Evolutionary conservation across 2,113 vertebrate genomes (phyloP).

Genomic region (Laticauda laticaudata): DNA sequence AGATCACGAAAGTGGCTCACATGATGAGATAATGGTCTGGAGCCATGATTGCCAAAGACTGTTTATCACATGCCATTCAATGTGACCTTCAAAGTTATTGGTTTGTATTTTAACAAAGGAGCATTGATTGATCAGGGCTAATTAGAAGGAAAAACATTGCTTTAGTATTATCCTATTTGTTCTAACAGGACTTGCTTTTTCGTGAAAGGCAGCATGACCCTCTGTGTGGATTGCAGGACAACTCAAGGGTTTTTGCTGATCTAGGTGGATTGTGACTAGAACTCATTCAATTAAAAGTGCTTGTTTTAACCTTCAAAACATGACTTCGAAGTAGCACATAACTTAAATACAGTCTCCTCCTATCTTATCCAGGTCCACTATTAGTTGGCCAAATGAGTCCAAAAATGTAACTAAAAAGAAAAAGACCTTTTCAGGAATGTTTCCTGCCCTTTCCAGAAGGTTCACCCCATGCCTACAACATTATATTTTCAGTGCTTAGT

Average conservation of each 20-base stretch:
- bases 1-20: neutral
- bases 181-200: slow-evolving; percentile 8
- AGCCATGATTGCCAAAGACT: neutral
- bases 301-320: neutral
- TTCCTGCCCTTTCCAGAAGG: neutral
- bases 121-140: neutral
- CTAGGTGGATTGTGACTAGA: neutral
- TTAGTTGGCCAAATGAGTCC: neutral
- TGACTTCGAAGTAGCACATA: neutral
- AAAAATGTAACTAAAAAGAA: neutral
- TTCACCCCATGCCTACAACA: neutral
- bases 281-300: neutral
- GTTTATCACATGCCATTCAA: slow-evolving; percentile 18
- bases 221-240: neutral
- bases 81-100: slow-evolving; percentile 1
- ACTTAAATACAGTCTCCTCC: neutral
- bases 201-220: neutral
- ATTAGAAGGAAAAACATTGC: neutral
- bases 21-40: neutral
- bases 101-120: slow-evolving; percentile 25
- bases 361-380: neutral
- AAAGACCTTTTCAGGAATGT: neutral
- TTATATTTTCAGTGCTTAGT: neutral
- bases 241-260: neutral
- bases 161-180: neutral